phyloP scores from a whole-genome alignment of 2,113 vertebrate genomes.

The Mobula birostris region DNA sequence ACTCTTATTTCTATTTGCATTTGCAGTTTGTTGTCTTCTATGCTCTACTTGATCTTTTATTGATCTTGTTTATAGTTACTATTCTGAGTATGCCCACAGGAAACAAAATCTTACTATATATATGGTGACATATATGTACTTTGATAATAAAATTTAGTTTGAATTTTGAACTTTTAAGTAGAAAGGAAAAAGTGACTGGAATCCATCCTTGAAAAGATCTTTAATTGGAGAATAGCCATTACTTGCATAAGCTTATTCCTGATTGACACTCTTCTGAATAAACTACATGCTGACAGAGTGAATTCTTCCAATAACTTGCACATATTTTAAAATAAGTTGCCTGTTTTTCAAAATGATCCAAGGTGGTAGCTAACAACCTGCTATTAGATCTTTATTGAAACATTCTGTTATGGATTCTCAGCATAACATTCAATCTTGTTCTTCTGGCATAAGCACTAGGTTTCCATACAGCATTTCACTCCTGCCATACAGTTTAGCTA shows the following conservation, averaged over 20 bases:
- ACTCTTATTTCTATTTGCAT: too few relatives aligned
- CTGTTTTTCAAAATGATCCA: not conserved
- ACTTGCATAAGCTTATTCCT: not conserved
- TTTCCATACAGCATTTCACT: not conserved
- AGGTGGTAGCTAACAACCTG: not conserved
- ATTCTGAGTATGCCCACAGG: too few relatives aligned
- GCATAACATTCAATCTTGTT: not conserved
- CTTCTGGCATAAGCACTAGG: not conserved
- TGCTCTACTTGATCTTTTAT: too few relatives aligned
- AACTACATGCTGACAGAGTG: not conserved
- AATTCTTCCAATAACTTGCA: not conserved
- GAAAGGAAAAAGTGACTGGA: not conserved
- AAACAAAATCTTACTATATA: too few relatives aligned
- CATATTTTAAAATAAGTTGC: not conserved
- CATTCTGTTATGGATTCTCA: not conserved
- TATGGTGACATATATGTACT: too few relatives aligned
- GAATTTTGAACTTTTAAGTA: not conserved
- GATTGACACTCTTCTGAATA: not conserved
- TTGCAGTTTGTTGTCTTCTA: too few relatives aligned
- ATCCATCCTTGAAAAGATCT: not conserved
- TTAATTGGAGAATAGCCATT: not conserved
- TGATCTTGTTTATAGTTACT: too few relatives aligned
- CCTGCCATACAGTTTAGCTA: not conserved
- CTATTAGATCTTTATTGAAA: not conserved
- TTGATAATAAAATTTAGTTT: too few relatives aligned